phyloP scores from a whole-genome alignment of 2,113 vertebrate genomes.

The Chaetodon auriga region DNA sequence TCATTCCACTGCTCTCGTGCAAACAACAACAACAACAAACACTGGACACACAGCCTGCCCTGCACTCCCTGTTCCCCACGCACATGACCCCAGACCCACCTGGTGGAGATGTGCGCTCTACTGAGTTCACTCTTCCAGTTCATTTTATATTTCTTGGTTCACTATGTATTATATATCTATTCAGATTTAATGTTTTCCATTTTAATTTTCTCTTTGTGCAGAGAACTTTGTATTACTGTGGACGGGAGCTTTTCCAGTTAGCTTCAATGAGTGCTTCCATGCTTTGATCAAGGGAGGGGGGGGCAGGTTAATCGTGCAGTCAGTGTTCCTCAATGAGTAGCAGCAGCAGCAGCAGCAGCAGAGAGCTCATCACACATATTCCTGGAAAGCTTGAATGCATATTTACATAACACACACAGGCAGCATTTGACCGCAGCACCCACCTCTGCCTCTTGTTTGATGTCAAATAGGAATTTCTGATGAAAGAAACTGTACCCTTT shows the following conservation, averaged over 20 bases:
- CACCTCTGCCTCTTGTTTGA: slow-evolving; percentile 78
- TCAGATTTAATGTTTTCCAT: not conserved
- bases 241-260: no score
- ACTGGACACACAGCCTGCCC: no score
- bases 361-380: slow-evolving; percentile 36
- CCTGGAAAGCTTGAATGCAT: slow-evolving; percentile 65
- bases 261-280: not conserved
- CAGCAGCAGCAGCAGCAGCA: slow-evolving; percentile 17
- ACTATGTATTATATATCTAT: not conserved
- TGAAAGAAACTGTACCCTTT: slow-evolving; percentile 76
- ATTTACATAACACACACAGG: slow-evolving; percentile 78
- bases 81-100: no score
- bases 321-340: not conserved
- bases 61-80: no score
- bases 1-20: no score
- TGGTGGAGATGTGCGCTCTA: no score
- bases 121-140: not conserved
- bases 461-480: slow-evolving; percentile 80
- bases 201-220: not conserved
- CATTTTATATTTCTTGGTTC: not conserved
- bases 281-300: not conserved
- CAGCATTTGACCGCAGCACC: slow-evolving; percentile 63
- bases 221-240: not conserved
- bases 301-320: not conserved
- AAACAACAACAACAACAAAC: no score